Percentiles rank a stretch among this genome's conserved stretches.
Evolutionary conservation across 2,113 vertebrate genomes (phyloP).

Genomic region (Apaloderma vittatum): DNA sequence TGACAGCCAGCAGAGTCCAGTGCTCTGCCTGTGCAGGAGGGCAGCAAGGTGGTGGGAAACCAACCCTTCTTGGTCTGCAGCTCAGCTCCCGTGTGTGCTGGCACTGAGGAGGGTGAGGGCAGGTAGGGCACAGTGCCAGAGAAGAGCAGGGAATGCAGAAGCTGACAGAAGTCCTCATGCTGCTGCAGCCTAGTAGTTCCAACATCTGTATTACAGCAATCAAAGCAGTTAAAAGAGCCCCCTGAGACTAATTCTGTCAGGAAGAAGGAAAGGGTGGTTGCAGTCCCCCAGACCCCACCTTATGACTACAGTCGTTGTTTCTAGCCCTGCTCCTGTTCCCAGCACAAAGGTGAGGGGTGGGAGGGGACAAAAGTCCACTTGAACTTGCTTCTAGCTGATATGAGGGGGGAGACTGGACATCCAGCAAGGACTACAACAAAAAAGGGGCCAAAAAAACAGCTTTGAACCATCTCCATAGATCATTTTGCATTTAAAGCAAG

Average conservation of each 20-base stretch:
- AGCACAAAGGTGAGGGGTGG: fast-evolving
- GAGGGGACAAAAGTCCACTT: neutral
- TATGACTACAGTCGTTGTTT: fast-evolving
- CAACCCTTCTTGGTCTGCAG: neutral
- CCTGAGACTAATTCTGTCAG: neutral
- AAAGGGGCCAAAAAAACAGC: neutral
- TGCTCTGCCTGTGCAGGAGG: neutral
- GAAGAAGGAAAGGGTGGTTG: neutral
- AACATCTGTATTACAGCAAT: neutral
- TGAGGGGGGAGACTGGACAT: neutral
- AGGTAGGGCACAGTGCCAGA: neutral
- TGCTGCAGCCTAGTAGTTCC: neutral
- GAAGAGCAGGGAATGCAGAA: neutral
- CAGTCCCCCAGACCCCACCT: neutral
- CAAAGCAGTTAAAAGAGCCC: neutral
- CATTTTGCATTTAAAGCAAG: neutral
- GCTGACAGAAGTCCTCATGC: fast-evolving
- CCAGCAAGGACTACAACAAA: neutral
- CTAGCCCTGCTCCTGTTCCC: neutral
- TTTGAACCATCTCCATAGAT: neutral
- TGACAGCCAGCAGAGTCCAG: neutral
- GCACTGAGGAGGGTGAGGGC: neutral
- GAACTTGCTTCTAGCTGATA: neutral
- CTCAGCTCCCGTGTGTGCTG: fast-evolving
- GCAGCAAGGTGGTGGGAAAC: neutral